Base-by-base conservation (phyloP, 2,113 vertebrate species). In the Morone chrysops region DNA sequence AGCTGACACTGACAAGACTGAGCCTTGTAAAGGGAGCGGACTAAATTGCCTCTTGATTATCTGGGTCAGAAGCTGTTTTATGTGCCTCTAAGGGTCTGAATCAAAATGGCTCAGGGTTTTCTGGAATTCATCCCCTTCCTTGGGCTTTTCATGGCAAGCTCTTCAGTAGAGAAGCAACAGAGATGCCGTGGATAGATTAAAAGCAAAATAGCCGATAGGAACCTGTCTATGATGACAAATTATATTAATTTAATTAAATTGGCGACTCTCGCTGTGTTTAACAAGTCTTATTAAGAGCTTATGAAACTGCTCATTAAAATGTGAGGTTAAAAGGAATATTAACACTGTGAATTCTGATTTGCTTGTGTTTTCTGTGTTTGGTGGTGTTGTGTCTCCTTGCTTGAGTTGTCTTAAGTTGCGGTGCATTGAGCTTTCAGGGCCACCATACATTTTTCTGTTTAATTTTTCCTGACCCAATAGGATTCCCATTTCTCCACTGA, bases 11-110 rank as follows among this genome's bases (percentile, higher is more conserved):
- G 56, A 80, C 41, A 72, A n/a, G 59, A 51, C 56, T 4, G 61
- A 76, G 70, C n/a, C 70, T 59, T 51, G n/a, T 65, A 66, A 70
- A 61, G 54, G 43, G 47, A 72, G 47, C 47, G 56, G 75, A 48
- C 78, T n/a, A 75, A 80, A 65, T 45, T 80, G 48, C 4, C 36
- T 70, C 18, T 68, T 68, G 38, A 79, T 77, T 78, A 89, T 89
- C 71, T 92, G 78, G 87, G 84, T 82, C 80, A 90, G 84, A 38
- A 69, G 54, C 70, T 74, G 65, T 78, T 88, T 85, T 66, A 68
- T 56, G 50, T 60, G 57, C 20, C 72, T 70, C 69, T 13, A 16
- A 54, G 76, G 70, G 41, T 4, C 17, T 10, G 11, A 62, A 54
- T 75, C 1, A 63, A 83, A 90, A 74, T 43, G 56, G 61, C 45